Conservation (phyloP, 2,113 vertebrate species). For the Platycercus adscitus region DNA sequence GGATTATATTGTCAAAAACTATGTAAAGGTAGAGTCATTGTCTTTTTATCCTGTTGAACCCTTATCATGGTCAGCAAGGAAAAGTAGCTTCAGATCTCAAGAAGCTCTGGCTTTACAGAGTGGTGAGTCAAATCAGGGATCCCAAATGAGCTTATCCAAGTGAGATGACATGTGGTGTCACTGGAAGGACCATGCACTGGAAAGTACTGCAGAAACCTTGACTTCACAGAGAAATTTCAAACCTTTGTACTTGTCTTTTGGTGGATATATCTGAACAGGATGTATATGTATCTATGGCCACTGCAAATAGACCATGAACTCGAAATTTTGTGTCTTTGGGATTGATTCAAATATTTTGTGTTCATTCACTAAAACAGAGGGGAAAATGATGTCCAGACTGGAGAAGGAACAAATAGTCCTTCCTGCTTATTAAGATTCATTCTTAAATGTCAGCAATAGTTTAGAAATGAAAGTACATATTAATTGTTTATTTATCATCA, state of each 20-base stretch:
- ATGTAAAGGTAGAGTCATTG: not conserved
- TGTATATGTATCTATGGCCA: not conserved
- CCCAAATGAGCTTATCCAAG: not conserved
- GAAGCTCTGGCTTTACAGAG: not conserved
- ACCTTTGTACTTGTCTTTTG: not conserved
- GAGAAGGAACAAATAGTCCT: not conserved
- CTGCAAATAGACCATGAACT: not conserved
- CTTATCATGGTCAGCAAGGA: not conserved
- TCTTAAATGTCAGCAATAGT: not conserved
- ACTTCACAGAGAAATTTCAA: not conserved
- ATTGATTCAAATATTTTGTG: not conserved
- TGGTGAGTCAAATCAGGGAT: rapidly evolving
- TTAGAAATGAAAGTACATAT: not conserved
- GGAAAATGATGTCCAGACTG: not conserved
- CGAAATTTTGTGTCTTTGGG: not conserved
- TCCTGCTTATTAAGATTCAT: not conserved
- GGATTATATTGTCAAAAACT: not conserved
- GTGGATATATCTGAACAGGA: not conserved
- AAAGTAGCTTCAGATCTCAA: not conserved
- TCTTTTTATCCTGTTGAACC: not conserved
- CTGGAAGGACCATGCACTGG: rapidly evolving
- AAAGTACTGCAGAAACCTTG: not conserved
- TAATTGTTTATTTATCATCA: not conserved
- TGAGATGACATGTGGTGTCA: not conserved
- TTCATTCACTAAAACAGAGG: not conserved